Evolutionary conservation across 2,888 invertebrate genomes (phyloP).

Genomic region (Cosmopolites sordidus): DNA sequence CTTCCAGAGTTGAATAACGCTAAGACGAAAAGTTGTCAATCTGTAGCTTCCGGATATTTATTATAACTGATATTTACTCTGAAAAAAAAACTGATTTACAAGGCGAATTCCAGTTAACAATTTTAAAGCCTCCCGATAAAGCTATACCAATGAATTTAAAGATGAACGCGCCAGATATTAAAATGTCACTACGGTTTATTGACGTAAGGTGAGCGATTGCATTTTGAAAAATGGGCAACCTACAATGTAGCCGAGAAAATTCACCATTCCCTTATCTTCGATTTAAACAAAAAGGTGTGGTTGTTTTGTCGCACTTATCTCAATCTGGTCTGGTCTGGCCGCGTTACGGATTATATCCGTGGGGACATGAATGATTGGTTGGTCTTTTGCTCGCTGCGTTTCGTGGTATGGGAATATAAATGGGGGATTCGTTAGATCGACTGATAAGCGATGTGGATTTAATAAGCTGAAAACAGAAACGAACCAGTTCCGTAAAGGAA

Average conservation of each 20-base stretch:
- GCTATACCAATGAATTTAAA: no score
- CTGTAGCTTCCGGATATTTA: no score
- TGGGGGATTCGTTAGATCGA: neutral
- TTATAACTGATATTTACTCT: no score
- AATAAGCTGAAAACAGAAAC: conserved; percentile 2
- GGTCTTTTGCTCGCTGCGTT: neutral
- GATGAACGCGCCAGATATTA: no score
- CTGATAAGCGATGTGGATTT: neutral
- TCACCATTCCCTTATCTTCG: conserved; percentile 7
- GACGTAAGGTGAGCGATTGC: neutral
- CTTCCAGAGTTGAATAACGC: no score
- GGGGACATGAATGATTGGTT: conserved; percentile 8
- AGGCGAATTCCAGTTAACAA: no score
- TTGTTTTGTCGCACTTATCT: conserved; percentile 4
- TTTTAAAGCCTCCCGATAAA: no score
- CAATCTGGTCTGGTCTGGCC: conserved; percentile 1
- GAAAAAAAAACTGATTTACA: no score
- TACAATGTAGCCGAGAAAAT: conserved; percentile 1
- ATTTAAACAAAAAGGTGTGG: conserved; percentile 10
- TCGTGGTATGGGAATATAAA: conserved; percentile 1
- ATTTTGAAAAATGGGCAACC: neutral
- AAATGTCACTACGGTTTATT: no score
- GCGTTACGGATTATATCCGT: conserved; percentile 4
- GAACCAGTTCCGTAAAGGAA: neutral
- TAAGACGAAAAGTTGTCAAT: no score